Evolutionary conservation across 2,888 invertebrate species (phyloP).

Genomic region (Dynastes grantii): DNA sequence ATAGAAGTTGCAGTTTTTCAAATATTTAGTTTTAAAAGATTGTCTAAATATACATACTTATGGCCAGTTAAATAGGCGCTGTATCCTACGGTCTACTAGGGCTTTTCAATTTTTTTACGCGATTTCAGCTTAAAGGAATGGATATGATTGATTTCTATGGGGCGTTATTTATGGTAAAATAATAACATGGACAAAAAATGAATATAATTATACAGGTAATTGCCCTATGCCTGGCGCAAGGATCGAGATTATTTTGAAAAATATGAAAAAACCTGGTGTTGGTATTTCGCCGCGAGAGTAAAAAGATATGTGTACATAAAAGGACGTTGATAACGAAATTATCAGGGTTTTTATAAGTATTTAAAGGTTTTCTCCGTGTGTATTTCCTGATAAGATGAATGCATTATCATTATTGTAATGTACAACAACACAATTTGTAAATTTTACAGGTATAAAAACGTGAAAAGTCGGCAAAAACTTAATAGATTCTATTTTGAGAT

Average conservation of each 20-base stretch:
- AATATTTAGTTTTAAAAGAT: constrained; percentile 55
- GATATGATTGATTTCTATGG: background rate
- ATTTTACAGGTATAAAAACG: background rate
- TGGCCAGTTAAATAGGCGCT: background rate
- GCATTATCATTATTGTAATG: background rate
- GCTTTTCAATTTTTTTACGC: too few species aligned
- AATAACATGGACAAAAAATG: background rate
- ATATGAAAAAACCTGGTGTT: constrained; percentile 3
- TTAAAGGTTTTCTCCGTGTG: constrained; percentile 19
- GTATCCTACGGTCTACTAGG: background rate
- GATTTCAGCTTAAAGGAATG: too few species aligned
- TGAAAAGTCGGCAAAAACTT: background rate
- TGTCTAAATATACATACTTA: constrained; percentile 35
- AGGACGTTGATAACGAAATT: constrained; percentile 37
- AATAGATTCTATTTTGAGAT: constrained; percentile 19
- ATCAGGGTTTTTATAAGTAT: constrained; percentile 41
- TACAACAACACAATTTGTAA: background rate
- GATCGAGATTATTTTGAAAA: background rate
- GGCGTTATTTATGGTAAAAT: constrained; percentile 13
- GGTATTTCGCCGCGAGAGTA: background rate
- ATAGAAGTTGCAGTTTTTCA: constrained; percentile 60
- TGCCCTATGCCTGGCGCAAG: background rate
- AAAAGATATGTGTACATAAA: background rate
- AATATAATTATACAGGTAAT: background rate
- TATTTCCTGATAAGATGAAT: constrained; percentile 12